Percentiles rank a stretch among this genome's conserved stretches.
Evolutionary conservation across 2,797 vertebrate species (phyloP).

Genomic region (Hapalemur alaotrensis): DNA sequence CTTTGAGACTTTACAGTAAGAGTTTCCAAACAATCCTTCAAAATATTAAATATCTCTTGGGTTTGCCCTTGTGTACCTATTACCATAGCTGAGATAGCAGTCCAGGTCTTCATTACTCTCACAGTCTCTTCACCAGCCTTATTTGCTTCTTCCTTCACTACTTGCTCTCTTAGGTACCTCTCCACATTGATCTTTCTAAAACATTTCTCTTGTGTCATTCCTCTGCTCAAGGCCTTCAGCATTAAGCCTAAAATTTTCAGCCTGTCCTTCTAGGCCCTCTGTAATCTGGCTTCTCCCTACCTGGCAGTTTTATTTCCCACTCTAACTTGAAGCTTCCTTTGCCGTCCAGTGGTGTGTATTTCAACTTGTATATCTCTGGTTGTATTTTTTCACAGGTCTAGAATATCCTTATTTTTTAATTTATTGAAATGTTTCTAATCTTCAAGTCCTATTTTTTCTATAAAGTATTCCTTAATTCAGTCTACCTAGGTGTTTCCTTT

Average conservation of each 20-base stretch:
- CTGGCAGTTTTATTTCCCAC: not conserved
- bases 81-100: not conserved
- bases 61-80: not conserved
- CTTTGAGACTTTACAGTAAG: not conserved
- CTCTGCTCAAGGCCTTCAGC: not conserved
- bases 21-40: not conserved
- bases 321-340: not conserved
- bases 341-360: not conserved
- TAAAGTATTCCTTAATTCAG: not conserved
- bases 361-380: not conserved
- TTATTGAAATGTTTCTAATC: not conserved
- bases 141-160: not conserved
- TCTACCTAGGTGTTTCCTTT: not conserved
- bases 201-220: not conserved
- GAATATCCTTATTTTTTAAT: not conserved
- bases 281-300: not conserved
- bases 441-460: not conserved
- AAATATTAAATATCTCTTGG: not conserved
- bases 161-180: not conserved
- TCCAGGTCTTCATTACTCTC: not conserved
- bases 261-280: not conserved
- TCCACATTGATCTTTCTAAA: not conserved
- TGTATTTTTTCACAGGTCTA: not conserved
- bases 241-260: not conserved
- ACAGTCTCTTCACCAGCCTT: not conserved